Evolutionary conservation across 2,888 invertebrate genomes (phyloP).

Genomic region (Acholoe squamosa): DNA sequence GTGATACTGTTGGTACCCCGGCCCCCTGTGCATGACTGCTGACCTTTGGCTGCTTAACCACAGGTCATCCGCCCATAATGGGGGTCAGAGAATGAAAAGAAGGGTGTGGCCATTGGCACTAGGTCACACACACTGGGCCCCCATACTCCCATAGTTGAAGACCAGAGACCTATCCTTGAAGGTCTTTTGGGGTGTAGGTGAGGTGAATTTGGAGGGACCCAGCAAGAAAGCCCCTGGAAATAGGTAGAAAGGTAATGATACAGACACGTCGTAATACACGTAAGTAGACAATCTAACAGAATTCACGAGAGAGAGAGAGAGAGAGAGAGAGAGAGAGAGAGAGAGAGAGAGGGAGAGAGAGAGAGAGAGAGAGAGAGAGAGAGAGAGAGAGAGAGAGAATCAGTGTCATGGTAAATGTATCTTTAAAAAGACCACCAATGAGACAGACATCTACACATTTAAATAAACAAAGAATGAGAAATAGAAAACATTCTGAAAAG

Average conservation of each 20-base stretch:
- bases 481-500: neutral
- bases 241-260: no score
- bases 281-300: neutral
- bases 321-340: neutral
- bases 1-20: slow-evolving; percentile 4
- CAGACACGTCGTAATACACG: no score
- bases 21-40: neutral
- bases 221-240: no score
- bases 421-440: no score
- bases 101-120: slow-evolving; percentile 3
- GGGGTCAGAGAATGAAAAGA: neutral
- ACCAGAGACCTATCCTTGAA: no score
- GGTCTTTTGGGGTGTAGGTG: no score
- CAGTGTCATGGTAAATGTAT: no score
- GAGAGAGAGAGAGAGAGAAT: no score
- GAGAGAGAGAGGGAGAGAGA: slow-evolving; percentile 36
- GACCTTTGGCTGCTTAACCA: neutral
- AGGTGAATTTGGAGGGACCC: no score
- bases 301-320: no score
- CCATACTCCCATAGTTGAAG: no score
- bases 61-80: slow-evolving; percentile 2
- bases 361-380: neutral
- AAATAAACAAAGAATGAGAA: neutral
- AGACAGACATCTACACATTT: no score
- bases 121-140: neutral